Evolutionary conservation across 1,140 invertebrate species (phyloP).

Genomic region (Cydia strobilella): DNA sequence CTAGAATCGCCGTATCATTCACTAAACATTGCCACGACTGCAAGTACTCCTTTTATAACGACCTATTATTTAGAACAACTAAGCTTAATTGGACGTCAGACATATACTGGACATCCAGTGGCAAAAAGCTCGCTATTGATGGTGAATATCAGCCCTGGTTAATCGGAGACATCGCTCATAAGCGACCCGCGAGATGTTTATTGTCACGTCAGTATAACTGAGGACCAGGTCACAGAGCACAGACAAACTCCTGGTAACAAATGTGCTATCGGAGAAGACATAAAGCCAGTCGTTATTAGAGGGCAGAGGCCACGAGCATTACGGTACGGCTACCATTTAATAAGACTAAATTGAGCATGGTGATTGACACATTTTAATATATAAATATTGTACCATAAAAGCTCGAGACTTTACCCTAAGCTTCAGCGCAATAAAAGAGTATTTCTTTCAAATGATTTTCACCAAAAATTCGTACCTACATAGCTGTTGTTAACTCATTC

Average conservation of each 20-base stretch:
- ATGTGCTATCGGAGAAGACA: constrained; percentile 20
- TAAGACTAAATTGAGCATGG: background rate
- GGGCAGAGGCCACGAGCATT: background rate
- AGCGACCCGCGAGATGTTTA: constrained; percentile 17
- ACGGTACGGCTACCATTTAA: background rate
- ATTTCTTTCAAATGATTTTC: no score
- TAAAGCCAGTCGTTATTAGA: background rate
- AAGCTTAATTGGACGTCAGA: background rate
- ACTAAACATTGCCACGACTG: background rate
- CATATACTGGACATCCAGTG: background rate
- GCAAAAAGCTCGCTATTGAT: background rate
- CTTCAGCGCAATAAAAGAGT: no score
- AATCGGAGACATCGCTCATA: constrained; percentile 28
- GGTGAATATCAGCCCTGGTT: background rate
- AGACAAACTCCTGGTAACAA: constrained; percentile 3
- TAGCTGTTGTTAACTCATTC: no score
- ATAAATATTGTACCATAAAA: no score
- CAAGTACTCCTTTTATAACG: background rate
- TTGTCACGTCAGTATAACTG: constrained; percentile 18
- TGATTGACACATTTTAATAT: background rate
- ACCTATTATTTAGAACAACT: background rate
- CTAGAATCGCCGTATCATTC: background rate
- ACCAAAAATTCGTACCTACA: no score
- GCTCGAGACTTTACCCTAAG: no score
- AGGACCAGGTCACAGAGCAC: background rate